A percentile compares a stretch with the other conserved stretches of the same genome.
Evolutionary conservation across 2,888 invertebrate species (phyloP).

Genomic region (Nomada flava): DNA sequence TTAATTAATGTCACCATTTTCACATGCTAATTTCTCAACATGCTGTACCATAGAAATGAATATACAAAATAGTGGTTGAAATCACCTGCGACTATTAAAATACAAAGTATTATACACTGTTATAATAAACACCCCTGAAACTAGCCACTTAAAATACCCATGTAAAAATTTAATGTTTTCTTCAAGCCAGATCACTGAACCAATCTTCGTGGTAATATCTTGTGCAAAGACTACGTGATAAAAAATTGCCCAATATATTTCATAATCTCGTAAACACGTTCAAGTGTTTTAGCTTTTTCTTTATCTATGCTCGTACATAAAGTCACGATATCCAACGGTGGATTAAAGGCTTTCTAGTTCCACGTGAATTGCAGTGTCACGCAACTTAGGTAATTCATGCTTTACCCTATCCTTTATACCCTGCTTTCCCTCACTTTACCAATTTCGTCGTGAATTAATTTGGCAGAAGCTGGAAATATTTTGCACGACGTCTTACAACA

Average conservation of each 20-base stretch:
- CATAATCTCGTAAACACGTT: conserved; percentile 7
- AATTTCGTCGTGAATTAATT: conserved; percentile 23
- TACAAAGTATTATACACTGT: too few species aligned
- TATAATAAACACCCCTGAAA: too few species aligned
- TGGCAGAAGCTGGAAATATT: background rate
- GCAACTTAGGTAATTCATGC: conserved; percentile 68
- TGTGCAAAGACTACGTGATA: background rate
- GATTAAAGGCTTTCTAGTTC: conserved; percentile 60
- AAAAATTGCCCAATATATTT: background rate
- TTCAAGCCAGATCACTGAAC: background rate
- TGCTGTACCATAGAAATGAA: background rate
- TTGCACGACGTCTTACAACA: background rate
- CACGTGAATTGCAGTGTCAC: conserved; percentile 67
- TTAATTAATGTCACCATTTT: conserved; percentile 27
- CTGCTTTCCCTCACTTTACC: conserved; percentile 23
- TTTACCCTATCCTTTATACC: conserved; percentile 31
- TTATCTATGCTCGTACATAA: conserved; percentile 40
- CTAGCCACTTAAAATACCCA: too few species aligned
- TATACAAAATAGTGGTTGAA: background rate
- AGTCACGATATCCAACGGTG: conserved; percentile 60
- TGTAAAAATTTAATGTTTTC: background rate
- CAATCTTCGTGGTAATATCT: background rate
- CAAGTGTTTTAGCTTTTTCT: conserved; percentile 8
- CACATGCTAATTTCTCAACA: conserved; percentile 1
- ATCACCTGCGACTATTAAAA: background rate